Evolutionary conservation across 53 echinoderm and acorn worm genomes (phyloP).

Genomic region (Zoroaster sp.): DNA sequence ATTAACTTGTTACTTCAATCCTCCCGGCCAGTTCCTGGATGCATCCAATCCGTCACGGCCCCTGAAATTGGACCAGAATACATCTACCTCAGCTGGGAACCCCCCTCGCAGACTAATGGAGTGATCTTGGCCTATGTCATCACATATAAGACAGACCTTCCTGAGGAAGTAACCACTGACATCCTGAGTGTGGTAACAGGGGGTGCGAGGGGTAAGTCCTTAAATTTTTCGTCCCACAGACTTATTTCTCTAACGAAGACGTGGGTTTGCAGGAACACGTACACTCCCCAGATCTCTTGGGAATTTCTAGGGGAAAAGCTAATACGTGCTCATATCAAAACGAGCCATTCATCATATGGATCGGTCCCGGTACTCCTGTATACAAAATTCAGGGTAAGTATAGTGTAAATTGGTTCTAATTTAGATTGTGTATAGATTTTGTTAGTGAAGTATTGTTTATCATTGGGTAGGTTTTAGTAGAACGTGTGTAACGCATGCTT

Average conservation of each 20-base stretch:
- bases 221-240: background rate
- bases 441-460: background rate
- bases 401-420: background rate
- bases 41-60: conserved; percentile 47
- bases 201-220: conserved; percentile 46
- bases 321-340: conserved; percentile 5
- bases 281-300: background rate
- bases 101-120: conserved; percentile 70
- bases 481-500: background rate
- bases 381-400: background rate
- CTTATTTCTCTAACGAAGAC: conserved; percentile 13
- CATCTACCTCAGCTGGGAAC: conserved; percentile 70
- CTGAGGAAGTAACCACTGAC: conserved; percentile 50
- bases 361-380: background rate
- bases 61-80: conserved; percentile 48
- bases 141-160: conserved; percentile 61
- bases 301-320: background rate
- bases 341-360: background rate
- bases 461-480: background rate
- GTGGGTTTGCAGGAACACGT: background rate
- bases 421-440: background rate
- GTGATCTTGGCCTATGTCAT: conserved; percentile 75
- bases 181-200: conserved; percentile 41
- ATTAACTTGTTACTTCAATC: background rate
- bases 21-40: conserved; percentile 74